Evolutionary conservation across 2,797 vertebrate genomes (phyloP), one percentile per base, ranked within the genome.

Genomic region (Myripristis murdjan): DNA sequence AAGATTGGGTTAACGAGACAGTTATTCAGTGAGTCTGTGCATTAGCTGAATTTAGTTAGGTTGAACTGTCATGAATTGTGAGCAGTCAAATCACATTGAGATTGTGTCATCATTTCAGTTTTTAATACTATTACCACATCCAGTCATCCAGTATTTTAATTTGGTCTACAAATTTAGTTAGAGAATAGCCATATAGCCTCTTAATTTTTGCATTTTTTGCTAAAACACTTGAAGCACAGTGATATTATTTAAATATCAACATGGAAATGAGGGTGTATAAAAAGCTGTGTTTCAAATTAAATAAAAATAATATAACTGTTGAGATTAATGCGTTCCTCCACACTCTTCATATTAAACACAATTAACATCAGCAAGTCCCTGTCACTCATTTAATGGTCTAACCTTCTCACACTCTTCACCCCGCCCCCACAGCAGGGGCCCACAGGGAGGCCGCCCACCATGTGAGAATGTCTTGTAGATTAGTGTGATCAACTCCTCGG

Each of bases 381-480:
- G 75, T 85, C 82, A 85, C 56, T 90, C 89, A 82, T 65, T 64
- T 46, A 49, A 55, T 59, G 49, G 76, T 79, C 65, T 64, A 39
- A 85, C 69, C 60, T 72, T 71, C 89, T 82, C 68, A 58, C 51
- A 46, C 82, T 75, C n/a, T 44, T 52, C 62, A 78, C 65, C 82
- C 73, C 55, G 54, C 87, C 87, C 75, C 80, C 90, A 79, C 77
- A 67, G 55, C 46, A 47, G 75, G 55, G 73, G 82, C 82, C 86
- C 79, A 1, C 20, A 78, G 86, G 77, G 84, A 72, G 54, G 67
- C 73, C 69, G 60, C 84, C 86, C 81, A 89, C 83, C 71, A 89
- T 75, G 89, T 92, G 92, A 92, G 76, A 93, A 91, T 79, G 78
- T 88, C 87, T 78, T 82, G 69, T 67, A 89, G 87, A 91, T 93